Base-by-base conservation (phyloP, 2,888 invertebrate species). In the Pegoplata infirma region DNA sequence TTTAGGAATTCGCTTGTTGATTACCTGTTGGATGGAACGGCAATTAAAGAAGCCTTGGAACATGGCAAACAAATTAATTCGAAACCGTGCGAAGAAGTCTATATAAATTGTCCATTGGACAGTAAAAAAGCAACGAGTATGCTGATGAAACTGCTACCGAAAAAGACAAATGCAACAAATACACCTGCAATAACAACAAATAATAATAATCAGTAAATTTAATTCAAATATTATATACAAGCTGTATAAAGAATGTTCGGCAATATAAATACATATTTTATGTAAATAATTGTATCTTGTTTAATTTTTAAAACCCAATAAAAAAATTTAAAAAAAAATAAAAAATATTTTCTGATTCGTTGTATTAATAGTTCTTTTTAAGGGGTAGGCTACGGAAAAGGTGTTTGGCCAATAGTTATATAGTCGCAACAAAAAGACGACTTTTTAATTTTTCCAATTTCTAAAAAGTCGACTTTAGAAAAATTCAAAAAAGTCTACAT, bases 1-100 rank as follows among this genome's bases (percentile, higher is more conserved):
- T n/a, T 56, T 89, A 94, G 94, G 80, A 94, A 94, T 83, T 91
- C 93, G 0, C 85, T 94, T 21, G 91, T 94, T 12, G 91, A 92
- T 7, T 93, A 93, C 63, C 91, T 94, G 90, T 84, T 94, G 58
- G 94, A 94, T 83, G 94, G 94, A 0, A 94, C 94, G 0, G 91
- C 93, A 1, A 90, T 94, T 47, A 94, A 93, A 86, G 92, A 94
- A 82, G 94, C 94, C 0, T 90, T 94, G 21, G 91, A 93, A 56
- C 91, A 92, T 58, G 95, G 94, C 0, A 89, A 89, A 80, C 84
- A 87, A 68, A 86, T 89, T 74, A 87, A 87, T 71, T 89, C 88
- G 5, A 90, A 91, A 40, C 91, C 92, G 7, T 88, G 91, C 55
- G 93, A 93, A 77, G 90, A 92, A 6, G 88, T 92, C 1, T 94